phyloP scores from a whole-genome alignment of 2,888 invertebrate genomes.

The Drosophila neonasuta region DNA sequence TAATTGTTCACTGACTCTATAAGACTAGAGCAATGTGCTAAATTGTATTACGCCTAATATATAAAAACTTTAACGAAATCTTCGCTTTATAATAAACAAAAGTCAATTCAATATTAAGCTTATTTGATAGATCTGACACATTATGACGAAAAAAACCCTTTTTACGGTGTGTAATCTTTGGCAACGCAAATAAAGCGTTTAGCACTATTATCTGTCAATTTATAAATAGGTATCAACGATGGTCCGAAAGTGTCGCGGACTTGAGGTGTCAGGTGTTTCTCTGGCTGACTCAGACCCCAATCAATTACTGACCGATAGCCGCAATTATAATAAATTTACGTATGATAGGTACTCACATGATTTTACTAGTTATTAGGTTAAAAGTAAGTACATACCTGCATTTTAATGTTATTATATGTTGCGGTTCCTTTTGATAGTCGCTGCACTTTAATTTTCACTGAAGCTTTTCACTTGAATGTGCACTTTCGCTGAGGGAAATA shows the following conservation, averaged over 20 bases:
- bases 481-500: slow-evolving; percentile 4
- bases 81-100: background rate
- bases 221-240: slow-evolving; percentile 14
- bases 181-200: slow-evolving; percentile 7
- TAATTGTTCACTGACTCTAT: background rate
- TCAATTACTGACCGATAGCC: slow-evolving; percentile 21
- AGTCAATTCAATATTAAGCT: background rate
- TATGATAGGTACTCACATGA: slow-evolving; percentile 17
- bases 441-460: slow-evolving; percentile 10
- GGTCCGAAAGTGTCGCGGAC: slow-evolving; percentile 30
- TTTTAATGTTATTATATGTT: background rate
- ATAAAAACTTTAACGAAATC: no score
- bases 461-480: slow-evolving; percentile 17
- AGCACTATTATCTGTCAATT: slow-evolving; percentile 33
- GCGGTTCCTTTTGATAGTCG: background rate
- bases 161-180: slow-evolving; percentile 13
- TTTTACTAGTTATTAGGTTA: background rate
- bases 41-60: no score
- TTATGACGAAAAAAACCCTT: slow-evolving; percentile 4
- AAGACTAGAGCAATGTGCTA: no score
- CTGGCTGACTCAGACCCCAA: slow-evolving; percentile 17
- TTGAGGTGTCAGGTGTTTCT: slow-evolving; percentile 15
- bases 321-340: slow-evolving; percentile 10
- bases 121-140: background rate
- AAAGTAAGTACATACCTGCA: slow-evolving; percentile 24